Evolutionary conservation across 2,113 vertebrate genomes (phyloP).

Genomic region (Camarhynchus parvulus): DNA sequence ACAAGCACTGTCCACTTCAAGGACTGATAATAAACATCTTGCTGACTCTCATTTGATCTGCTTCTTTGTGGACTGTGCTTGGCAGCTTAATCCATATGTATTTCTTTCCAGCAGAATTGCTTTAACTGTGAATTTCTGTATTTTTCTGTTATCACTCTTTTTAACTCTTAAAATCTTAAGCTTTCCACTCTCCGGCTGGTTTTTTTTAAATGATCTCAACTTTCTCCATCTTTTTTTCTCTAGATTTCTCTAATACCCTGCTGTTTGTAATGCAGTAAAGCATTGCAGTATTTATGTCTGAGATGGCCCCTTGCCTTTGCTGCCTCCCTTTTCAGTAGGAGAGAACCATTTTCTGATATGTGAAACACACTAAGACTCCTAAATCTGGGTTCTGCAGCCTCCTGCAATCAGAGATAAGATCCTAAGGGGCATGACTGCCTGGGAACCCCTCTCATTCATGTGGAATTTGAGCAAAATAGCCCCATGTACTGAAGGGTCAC

Average conservation of each 20-base stretch:
- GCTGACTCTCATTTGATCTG: background rate
- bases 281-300: background rate
- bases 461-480: background rate
- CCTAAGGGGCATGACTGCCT: background rate
- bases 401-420: background rate
- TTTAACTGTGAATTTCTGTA: background rate
- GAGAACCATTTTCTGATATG: background rate
- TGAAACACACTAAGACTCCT: background rate
- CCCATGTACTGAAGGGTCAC: background rate
- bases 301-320: background rate
- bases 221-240: background rate
- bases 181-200: background rate
- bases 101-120: background rate
- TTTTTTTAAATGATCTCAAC: background rate
- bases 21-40: conserved; percentile 38
- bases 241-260: background rate
- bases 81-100: conserved; percentile 21
- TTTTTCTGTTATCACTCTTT: background rate
- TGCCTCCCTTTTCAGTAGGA: background rate
- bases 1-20: conserved; percentile 38
- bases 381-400: background rate
- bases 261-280: background rate
- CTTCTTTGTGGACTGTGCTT: conserved; percentile 20
- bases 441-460: background rate
- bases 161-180: background rate